Evolutionary conservation across 30 jellyfish, hydroid and myxozoan genomes (phyloP), one percentile per base, ranked within the genome.

Genomic region (Catostylus mosaicus): DNA sequence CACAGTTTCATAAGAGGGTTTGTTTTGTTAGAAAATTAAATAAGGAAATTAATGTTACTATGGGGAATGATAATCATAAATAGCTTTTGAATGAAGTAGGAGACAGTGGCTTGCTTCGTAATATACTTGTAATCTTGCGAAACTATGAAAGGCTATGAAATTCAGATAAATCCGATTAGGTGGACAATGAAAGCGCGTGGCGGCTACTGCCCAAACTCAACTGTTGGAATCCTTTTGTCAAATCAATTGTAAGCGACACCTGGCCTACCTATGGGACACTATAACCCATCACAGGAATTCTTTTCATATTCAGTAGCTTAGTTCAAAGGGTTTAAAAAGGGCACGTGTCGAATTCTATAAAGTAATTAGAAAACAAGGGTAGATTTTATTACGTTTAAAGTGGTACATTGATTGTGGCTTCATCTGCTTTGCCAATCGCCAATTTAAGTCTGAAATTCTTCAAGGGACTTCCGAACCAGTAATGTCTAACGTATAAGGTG

Each of bases 131-230:
- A 40, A 40, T 40, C 54, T 5, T 5, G 14, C 7, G 54, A 14
- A 40, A 40, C 14, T 40, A 14, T 7, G 11, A 7, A 40, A 5
- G 11, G 54, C 54, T 40, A 40, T 40, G 54, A 40, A 40, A 40
- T 40, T 40, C 54, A 40, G 7, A 40, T 3, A 35, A 43, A 43
- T 35, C 83, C 36, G 83, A 33, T 70, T 70, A 70, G 22, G 59
- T 14, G 43, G 40, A 70, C 83, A 70, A 70, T 6, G 36, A 23
- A 27, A 38, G 83, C 83, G 40, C 83, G 83, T 70, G 83, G 59
- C 67, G 83, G 67, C 61, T 23, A 29, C 30, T 40, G 83, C 18
- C 83, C 40, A 20, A 61, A 22, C 35, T 26, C 23, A 29, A 61
- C 67, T 24, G 67, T 5, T 43, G 61, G 83, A 37, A 70, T 33